These are phyloP conservation scores for Jordanella pulchra DNA, from an alignment of 2,797 vertebrate species.

Conservation along the genomic window DNA sequence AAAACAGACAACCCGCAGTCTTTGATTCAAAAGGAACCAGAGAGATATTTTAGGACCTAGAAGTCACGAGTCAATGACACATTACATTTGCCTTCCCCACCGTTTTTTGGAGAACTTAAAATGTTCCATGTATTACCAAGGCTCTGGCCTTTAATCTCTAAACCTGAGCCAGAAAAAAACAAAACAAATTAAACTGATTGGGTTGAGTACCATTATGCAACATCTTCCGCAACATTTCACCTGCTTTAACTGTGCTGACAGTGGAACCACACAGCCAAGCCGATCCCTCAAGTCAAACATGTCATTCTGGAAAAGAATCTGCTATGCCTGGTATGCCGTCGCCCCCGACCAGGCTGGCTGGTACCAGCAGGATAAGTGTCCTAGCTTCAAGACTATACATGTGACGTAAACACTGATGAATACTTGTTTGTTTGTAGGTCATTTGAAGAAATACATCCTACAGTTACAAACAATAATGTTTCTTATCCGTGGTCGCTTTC, in stretches of 20 bases:
- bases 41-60: conserved; percentile 35
- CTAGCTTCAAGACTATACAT: conserved; percentile 49
- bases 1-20: conserved; percentile 16
- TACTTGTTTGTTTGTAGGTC: conserved; percentile 47
- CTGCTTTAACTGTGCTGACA: conserved; percentile 35
- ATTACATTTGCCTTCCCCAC: conserved; percentile 16
- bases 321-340: conserved; percentile 71
- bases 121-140: conserved; percentile 7
- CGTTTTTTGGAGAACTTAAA: conserved; percentile 28
- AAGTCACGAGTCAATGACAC: conserved; percentile 43
- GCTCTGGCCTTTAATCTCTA: neutral
- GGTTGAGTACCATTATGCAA: conserved; percentile 9
- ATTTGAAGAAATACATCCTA: conserved; percentile 76
- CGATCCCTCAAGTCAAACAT: conserved; percentile 44
- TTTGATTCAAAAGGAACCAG: conserved; percentile 23
- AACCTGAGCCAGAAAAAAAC: neutral
- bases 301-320: conserved; percentile 78
- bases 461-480: conserved; percentile 38
- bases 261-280: conserved; percentile 28
- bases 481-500: conserved; percentile 22
- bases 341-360: conserved; percentile 54
- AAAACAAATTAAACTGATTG: neutral
- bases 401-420: conserved; percentile 10
- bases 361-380: conserved; percentile 40
- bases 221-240: conserved; percentile 14